Conservation (phyloP, 2,113 vertebrate genomes). For the Ctenodactylus gundi region DNA sequence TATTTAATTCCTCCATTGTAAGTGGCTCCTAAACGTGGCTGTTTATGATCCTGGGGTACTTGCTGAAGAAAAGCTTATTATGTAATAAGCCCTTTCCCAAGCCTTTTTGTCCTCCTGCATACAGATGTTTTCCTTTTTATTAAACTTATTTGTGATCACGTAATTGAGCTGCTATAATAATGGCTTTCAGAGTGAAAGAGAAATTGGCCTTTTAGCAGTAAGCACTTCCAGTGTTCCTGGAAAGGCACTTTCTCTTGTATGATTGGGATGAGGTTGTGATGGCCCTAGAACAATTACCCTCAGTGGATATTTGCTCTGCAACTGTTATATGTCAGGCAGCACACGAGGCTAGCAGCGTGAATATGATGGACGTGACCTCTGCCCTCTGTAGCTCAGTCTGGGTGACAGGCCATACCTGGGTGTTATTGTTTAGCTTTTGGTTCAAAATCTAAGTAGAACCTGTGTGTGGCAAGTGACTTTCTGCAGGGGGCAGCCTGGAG, state of each 20-base stretch:
- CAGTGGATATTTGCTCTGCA: conserved; percentile 13
- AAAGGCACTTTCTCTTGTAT: conserved; percentile 53
- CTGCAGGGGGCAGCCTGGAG: not conserved
- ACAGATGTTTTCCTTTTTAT: conserved; percentile 66
- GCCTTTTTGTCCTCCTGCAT: not conserved
- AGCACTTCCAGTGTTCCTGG: conserved; percentile 59
- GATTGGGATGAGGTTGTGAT: conserved; percentile 50
- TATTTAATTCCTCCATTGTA: conserved; percentile 51
- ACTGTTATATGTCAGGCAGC: not conserved
- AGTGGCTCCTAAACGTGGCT: conserved; percentile 39
- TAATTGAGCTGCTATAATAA: conserved; percentile 53
- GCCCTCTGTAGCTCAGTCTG: not conserved
- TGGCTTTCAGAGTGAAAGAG: conserved; percentile 52
- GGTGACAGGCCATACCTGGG: not conserved
- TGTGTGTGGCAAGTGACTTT: conserved; percentile 12
- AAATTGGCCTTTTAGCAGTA: conserved; percentile 60
- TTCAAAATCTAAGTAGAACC: not conserved
- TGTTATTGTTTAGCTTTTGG: conserved; percentile 12
- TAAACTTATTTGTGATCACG: conserved; percentile 60
- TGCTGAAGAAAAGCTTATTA: conserved; percentile 50
- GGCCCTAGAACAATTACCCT: conserved; percentile 45
- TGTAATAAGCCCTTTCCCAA: not conserved
- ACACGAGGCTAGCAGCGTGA: conserved; percentile 14
- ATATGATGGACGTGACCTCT: not conserved
- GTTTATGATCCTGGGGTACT: conserved; percentile 36